Percentiles rank a stretch among this genome's conserved stretches.
phyloP scores from a whole-genome alignment of 2,888 invertebrate genomes.

The Ariolimax columbianus region DNA sequence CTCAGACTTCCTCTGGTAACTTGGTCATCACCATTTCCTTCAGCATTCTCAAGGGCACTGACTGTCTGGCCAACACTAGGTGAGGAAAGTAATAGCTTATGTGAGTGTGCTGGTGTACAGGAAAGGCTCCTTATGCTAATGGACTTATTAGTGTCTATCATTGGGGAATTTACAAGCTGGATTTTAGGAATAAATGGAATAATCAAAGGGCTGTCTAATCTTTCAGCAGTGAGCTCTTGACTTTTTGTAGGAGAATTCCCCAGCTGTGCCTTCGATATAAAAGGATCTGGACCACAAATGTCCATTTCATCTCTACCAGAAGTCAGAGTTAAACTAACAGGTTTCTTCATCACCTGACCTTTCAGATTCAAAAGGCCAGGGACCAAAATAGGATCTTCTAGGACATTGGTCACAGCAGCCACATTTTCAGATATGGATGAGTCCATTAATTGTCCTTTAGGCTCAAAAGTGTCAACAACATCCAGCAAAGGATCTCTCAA shows the following conservation, averaged over 20 bases:
- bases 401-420: not conserved
- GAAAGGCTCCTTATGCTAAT: not conserved
- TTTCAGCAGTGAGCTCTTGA: constrained; percentile 18
- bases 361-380: constrained; percentile 23
- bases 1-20: not conserved
- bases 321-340: too few species aligned
- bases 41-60: not conserved
- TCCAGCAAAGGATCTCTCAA: too few species aligned
- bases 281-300: constrained; percentile 16
- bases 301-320: too few species aligned
- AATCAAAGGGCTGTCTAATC: not conserved
- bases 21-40: not conserved
- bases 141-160: not conserved
- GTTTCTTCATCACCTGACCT: constrained; percentile 35
- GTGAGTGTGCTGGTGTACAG: not conserved
- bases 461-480: constrained; percentile 36
- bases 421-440: not conserved
- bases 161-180: constrained; percentile 48
- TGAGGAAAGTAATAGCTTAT: not conserved
- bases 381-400: not conserved
- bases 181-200: constrained; percentile 52
- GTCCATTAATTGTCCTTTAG: constrained; percentile 4
- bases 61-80: not conserved
- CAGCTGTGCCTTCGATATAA: constrained; percentile 35
- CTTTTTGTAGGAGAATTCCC: constrained; percentile 31